Base-by-base conservation (phyloP, 2,797 vertebrate genomes). In the Lithobates sylvaticus region DNA sequence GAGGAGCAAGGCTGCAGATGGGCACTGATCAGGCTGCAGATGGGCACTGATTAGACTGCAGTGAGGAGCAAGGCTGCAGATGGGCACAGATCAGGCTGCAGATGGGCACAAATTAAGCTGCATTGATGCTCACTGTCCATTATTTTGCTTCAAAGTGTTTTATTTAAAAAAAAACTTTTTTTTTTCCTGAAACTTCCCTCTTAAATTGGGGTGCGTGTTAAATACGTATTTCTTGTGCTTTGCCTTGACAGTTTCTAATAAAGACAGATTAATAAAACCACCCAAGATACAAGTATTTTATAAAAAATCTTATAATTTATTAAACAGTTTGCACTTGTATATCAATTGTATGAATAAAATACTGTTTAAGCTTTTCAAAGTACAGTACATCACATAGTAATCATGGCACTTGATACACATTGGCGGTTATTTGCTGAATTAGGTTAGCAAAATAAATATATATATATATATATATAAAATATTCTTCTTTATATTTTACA, bases 281-380 rank as follows among this genome's bases (percentile, higher is more conserved):
- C 15, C 50, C 10, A 67, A 77, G 34, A 32, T 9, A 67, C 27
- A 26, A 67, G 65, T 26, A 26, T 26, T 64, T 61, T 76, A 27
- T 8, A 78, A 71, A 70, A 26, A 16, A 13, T 47, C 8, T 8
- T 47, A 58, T 36, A 42, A 50, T 84, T 71, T 84, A 78, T 78
- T 78, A 39, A 71, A 27, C n/a, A 9, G 18, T 70, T 44, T 75
- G n/a, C 47, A n/a, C 27, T 67, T 15, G 3, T n/a, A 67, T 39
- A 68, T 73, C 50, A 47, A 77, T 34, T 12, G 15, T 77, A 36
- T 68, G 68, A 69, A 84, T 16, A 77, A 71, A 84, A 78, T 84
- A 84, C 81, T 83, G 81, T 42, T 3, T 18, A 76, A 68, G 26
- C 21, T 44, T 26, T 18, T 15, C 12, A 10, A 8, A 74, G 26